Evolutionary conservation across 1,140 invertebrate genomes (phyloP), one percentile per base, ranked within the genome.

Genomic region (Steinernema feltiae): DNA sequence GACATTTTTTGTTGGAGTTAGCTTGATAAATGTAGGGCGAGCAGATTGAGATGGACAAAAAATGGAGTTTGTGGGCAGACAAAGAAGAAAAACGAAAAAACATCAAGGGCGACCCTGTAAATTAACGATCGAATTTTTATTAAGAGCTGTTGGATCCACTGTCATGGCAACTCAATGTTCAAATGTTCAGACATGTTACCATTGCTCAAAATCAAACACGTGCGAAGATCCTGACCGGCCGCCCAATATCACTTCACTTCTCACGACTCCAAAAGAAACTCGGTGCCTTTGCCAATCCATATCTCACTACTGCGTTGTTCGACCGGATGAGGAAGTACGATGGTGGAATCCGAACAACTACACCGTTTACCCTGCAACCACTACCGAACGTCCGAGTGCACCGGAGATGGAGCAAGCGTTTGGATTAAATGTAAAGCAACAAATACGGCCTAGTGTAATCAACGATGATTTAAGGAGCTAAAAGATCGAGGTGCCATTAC

Each of bases 341-440:
- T 85, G 84, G 84, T 86, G 84, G 85, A 84, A 86, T 80, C 84
- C 84, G 17, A 72, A 85, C 35, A 85, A 86, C 69, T 85, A 85
- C 48, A 77, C 80, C 12, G 74, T 86, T 12, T 85, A 78, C 63
- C 82, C 85, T 32, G 83, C 79, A 24, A 86, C 84, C 31, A 80
- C 76, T 78, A 24, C 82, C 85, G 30, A 78, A 30, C 35, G 75
- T 17, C 73, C 48, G 12, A 70, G 35, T 31, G 70, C 83, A 21
- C 76, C 75, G 15, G 80, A 80, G 71, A 70, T 80, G n/a, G 77
- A 80, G 41, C 78, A 85, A 27, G 83, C 82, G n/a, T 84, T 86
- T 77, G 85, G 84, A 63, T 48, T 83, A 24, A 79, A 82, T 30
- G 80, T 83, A 76, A 72, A 69, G 18, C 18, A 32, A 41, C 31